Base-by-base conservation (phyloP, 2,888 invertebrate species). In the Apamea monoglypha region DNA sequence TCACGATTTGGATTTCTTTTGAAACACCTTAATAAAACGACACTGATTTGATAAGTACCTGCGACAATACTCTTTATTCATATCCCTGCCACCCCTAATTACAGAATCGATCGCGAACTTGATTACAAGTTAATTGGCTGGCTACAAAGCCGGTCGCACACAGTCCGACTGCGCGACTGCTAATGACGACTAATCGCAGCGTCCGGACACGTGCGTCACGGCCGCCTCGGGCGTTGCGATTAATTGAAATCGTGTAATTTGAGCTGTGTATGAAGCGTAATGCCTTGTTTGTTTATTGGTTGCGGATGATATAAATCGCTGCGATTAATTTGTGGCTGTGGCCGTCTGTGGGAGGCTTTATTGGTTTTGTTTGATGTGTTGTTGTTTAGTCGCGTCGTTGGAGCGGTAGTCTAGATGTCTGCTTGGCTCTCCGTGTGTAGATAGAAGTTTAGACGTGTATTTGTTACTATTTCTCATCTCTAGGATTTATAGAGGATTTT, bases 101-200 rank as follows among this genome's bases (percentile, higher is more conserved):
- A 75, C 72, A 56, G 81, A 56, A 80, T 87, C 85, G 85, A 85
- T 89, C 73, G 88, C 86, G 70, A 86, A 86, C 78, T 88, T 88
- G 82, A 89, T 89, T 87, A 88, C 88, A 82, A 85, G 81, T 84
- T 89, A 88, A 89, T 89, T 88, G 87, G 79, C 86, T 74, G 71
- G 69, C 73, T 76, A 70, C 70, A 83, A 76, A 80, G 87, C 76
- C 75, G 80, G 70, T 74, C 76, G 63, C 81, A 83, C 80, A 86
- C 85, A 68, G 63, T 36, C 36, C 81, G 80, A 85, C 78, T 72
- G 74, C 78, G 79, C 84, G 80, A 84, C 78, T 85, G 83, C 80
- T 88, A 87, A 88, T 86, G 83, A 82, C 89, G 84, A 85, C 80
- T 87, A 87, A 88, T 88, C 85, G 87, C 83, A 81, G 71, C 85